Evolutionary conservation across 2,113 vertebrate genomes (phyloP).

Genomic region (Aptenodytes patagonicus): DNA sequence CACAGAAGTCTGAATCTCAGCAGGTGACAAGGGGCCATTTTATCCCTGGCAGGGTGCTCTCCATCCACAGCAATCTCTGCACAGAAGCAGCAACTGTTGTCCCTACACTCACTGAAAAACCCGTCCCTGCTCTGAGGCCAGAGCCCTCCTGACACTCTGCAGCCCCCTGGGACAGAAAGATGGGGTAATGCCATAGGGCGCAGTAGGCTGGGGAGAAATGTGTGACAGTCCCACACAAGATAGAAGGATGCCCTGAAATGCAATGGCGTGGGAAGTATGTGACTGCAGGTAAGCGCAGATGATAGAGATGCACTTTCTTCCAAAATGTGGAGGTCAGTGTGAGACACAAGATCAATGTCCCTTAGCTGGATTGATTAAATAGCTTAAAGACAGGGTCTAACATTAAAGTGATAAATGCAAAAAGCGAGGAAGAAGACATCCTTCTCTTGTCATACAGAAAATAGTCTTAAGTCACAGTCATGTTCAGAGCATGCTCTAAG

Average conservation of each 20-base stretch:
- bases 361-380: background rate
- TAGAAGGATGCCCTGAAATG: background rate
- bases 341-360: background rate
- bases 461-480: background rate
- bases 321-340: background rate
- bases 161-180: background rate
- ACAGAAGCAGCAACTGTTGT: background rate
- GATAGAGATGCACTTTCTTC: background rate
- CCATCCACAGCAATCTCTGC: background rate
- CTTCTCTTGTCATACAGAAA: background rate
- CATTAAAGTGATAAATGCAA: background rate
- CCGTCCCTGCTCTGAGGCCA: background rate
- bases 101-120: background rate
- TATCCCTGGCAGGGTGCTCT: background rate
- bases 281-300: background rate
- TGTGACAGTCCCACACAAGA: fast-evolving
- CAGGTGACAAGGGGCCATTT: background rate
- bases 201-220: fast-evolving
- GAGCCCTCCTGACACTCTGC: background rate
- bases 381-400: background rate
- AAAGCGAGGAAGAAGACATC: background rate
- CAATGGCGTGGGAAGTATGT: fast-evolving
- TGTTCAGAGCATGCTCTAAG: background rate
- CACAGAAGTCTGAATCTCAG: background rate
- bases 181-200: background rate